Conservation (phyloP, 2,797 vertebrate species). For the Spea hammondii region DNA sequence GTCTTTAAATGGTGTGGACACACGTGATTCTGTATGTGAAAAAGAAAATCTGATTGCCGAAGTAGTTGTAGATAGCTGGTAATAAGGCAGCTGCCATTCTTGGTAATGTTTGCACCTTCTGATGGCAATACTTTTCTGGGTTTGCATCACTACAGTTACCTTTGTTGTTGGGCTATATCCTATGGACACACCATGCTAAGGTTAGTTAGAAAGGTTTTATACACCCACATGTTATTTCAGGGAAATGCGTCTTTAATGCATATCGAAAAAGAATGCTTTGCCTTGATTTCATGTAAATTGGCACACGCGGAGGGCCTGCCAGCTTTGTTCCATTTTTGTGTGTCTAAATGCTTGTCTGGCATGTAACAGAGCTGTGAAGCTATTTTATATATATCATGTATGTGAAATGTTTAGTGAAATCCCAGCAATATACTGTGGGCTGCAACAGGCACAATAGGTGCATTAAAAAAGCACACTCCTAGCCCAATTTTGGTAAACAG, state of each 20-base stretch:
- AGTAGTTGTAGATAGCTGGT: slow-evolving; percentile 17
- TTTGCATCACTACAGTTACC: too few species aligned
- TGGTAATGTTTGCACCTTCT: neutral
- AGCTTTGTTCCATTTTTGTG: neutral
- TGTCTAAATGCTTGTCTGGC: slow-evolving; percentile 6
- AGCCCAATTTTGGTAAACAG: slow-evolving; percentile 29
- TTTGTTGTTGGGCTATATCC: too few species aligned
- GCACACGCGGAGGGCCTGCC: neutral
- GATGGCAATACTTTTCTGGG: neutral
- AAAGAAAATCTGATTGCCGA: neutral
- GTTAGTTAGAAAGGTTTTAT: too few species aligned
- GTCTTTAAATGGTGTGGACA: slow-evolving; percentile 18
- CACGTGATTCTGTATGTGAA: neutral
- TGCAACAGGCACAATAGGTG: slow-evolving; percentile 15
- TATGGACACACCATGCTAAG: too few species aligned
- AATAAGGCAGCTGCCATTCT: slow-evolving; percentile 23
- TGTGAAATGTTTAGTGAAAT: neutral
- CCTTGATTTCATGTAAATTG: neutral
- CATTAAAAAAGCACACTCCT: slow-evolving; percentile 35
- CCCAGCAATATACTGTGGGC: slow-evolving; percentile 34
- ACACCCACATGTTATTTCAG: too few species aligned
- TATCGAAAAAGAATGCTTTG: neutral
- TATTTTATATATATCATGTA: slow-evolving; percentile 25
- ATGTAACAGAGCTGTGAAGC: slow-evolving; percentile 26
- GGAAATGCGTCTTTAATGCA: neutral